Percentiles rank a stretch among this genome's conserved stretches.
Conservation (phyloP, 1,140 invertebrate genomes). For the Phocides pigmalion region DNA sequence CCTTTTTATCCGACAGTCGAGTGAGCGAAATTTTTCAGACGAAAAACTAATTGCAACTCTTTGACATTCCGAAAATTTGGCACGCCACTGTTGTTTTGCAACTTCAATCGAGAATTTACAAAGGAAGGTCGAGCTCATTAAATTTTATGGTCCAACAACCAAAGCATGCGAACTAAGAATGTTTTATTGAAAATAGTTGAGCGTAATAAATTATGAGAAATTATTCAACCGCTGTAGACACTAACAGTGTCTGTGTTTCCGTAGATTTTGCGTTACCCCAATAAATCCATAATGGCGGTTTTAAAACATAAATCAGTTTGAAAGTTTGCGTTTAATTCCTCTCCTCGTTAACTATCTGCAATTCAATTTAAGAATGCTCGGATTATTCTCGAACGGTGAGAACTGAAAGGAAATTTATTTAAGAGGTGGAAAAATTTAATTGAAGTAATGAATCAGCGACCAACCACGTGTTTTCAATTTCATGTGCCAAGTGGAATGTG, state of each 20-base stretch:
- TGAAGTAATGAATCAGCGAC: slow-evolving; percentile 20
- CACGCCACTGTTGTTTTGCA: slow-evolving; percentile 34
- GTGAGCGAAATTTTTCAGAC: slow-evolving; percentile 33
- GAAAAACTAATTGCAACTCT: slow-evolving; percentile 44
- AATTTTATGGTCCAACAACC: slow-evolving; percentile 20
- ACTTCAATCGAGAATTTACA: slow-evolving; percentile 31
- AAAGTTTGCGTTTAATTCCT: slow-evolving; percentile 29
- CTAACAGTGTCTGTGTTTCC: slow-evolving; percentile 9
- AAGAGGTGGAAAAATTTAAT: slow-evolving; percentile 29
- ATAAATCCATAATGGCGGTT: slow-evolving; percentile 23
- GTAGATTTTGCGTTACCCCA: slow-evolving; percentile 13
- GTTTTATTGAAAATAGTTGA: slow-evolving; percentile 27
- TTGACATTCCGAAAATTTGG: slow-evolving; percentile 37
- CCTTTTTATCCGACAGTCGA: slow-evolving; percentile 22
- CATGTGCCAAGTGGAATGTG: slow-evolving; percentile 5
- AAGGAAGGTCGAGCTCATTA: slow-evolving; percentile 32
- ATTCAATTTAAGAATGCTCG: slow-evolving; percentile 28
- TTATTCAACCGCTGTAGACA: slow-evolving; percentile 12
- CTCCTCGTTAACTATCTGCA: slow-evolving; percentile 19
- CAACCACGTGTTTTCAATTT: slow-evolving; percentile 8
- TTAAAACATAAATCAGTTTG: slow-evolving; percentile 30
- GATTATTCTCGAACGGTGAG: slow-evolving; percentile 28
- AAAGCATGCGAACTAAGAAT: slow-evolving; percentile 23
- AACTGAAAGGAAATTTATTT: slow-evolving; percentile 21
- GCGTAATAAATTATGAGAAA: slow-evolving; percentile 16